Percentiles rank a stretch among this genome's conserved stretches.
Evolutionary conservation across 1,140 invertebrate genomes (phyloP).

Genomic region (Popillia japonica): DNA sequence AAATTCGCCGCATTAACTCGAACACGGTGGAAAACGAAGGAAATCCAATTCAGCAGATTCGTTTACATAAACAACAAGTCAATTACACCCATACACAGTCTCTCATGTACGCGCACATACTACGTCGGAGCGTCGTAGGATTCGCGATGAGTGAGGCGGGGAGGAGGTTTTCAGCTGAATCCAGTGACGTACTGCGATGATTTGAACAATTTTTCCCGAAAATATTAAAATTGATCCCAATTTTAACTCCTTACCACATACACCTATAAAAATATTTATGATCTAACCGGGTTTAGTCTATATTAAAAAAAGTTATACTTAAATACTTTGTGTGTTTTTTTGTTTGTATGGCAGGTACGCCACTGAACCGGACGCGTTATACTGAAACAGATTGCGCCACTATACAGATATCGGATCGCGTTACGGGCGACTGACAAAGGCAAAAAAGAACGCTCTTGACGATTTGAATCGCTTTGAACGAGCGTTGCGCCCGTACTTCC

Average conservation of each 20-base stretch:
- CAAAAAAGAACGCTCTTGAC: conserved; percentile 24
- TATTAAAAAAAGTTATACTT: too few relatives aligned
- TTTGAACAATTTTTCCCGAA: too few relatives aligned
- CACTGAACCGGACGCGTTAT: background rate
- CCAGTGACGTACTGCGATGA: background rate
- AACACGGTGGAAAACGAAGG: conserved; percentile 14
- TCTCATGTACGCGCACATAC: background rate
- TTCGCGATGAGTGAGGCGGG: background rate
- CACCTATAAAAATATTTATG: too few relatives aligned
- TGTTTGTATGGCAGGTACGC: too few relatives aligned
- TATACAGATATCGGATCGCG: conserved; percentile 1
- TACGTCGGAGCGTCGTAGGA: background rate
- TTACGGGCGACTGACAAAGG: conserved; percentile 5
- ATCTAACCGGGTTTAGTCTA: too few relatives aligned
- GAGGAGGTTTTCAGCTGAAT: background rate
- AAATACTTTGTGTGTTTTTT: background rate
- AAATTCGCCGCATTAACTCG: conserved; percentile 21
- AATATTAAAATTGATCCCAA: too few relatives aligned
- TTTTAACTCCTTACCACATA: too few relatives aligned
- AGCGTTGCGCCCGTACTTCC: conserved; percentile 15
- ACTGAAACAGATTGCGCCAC: conserved; percentile 15
- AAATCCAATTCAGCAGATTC: conserved; percentile 27
- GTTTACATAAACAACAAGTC: conserved; percentile 34
- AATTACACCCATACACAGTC: conserved; percentile 17
- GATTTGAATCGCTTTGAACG: conserved; percentile 31